phyloP scores from a whole-genome alignment of 2,113 vertebrate genomes.

The Phrynosoma platyrhinos region DNA sequence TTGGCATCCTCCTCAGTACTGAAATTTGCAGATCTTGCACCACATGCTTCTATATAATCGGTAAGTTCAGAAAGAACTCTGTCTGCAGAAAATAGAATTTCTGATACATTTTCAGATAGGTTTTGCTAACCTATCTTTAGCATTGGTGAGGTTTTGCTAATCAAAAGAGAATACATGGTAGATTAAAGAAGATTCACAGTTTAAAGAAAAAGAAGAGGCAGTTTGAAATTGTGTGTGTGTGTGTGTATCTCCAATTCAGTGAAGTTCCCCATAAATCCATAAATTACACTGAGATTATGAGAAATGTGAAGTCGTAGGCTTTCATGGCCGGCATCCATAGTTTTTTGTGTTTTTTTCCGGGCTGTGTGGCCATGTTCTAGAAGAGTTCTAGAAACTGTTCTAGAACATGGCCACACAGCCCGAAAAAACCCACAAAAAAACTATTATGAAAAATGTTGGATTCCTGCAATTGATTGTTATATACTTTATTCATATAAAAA shows the following conservation, averaged over 20 bases:
- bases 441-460: not conserved
- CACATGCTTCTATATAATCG: not conserved
- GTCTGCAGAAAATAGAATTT: not conserved
- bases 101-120: too few species aligned
- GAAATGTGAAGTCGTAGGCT: too few species aligned
- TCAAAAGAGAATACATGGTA: not conserved
- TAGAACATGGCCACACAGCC: too few species aligned
- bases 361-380: too few species aligned
- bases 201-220: not conserved
- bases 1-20: not conserved
- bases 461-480: not conserved
- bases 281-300: not conserved
- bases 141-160: not conserved
- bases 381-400: too few species aligned
- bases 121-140: not conserved
- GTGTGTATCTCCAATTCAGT: conserved; percentile 14
- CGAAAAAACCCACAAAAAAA: too few species aligned
- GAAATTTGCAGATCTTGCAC: not conserved
- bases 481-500: not conserved
- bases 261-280: not conserved
- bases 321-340: too few species aligned
- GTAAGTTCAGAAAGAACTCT: too few species aligned
- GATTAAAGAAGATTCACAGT: not conserved
- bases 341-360: too few species aligned
- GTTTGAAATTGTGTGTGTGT: conserved; percentile 24